Conservation (phyloP, 2,888 invertebrate genomes). For the Lycaena phlaeas region DNA sequence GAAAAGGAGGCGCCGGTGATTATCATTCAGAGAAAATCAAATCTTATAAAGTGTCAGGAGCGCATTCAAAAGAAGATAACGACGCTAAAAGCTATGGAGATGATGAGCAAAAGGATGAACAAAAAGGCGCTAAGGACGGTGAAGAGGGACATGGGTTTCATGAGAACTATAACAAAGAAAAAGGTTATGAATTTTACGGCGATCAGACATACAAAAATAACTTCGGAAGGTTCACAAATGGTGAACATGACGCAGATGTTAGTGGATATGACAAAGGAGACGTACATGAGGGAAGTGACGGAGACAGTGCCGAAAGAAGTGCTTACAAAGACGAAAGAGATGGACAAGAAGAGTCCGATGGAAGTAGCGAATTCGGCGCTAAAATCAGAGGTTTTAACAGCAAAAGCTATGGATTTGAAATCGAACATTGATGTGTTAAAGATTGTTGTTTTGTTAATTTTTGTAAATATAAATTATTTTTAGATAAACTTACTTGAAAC, state of each 20-base stretch:
- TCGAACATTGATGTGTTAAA: conserved; percentile 44
- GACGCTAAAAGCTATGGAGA: conserved; percentile 27
- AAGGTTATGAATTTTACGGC: conserved; percentile 77
- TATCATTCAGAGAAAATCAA: conserved; percentile 68
- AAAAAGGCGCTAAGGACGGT: neutral
- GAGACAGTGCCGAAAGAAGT: neutral
- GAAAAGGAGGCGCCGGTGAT: conserved; percentile 69
- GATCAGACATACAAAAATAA: conserved; percentile 74
- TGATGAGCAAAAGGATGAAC: too few species aligned
- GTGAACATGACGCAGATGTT: conserved; percentile 57
- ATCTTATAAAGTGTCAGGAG: conserved; percentile 31
- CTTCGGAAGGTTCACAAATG: conserved; percentile 71
- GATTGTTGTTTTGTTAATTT: conserved; percentile 48
- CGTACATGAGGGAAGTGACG: conserved; percentile 46
- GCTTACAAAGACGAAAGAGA: conserved; percentile 60
- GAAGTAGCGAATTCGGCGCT: conserved; percentile 59
- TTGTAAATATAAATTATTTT: conserved; percentile 52
- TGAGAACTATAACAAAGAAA: conserved; percentile 78
- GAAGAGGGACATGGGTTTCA: conserved; percentile 64
- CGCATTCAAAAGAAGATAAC: conserved; percentile 71
- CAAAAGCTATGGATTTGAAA: conserved; percentile 58
- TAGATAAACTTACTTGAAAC: conserved; percentile 47
- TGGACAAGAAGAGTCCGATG: conserved; percentile 59
- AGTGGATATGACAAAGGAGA: conserved; percentile 45
- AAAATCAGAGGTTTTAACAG: conserved; percentile 35